phyloP scores from a whole-genome alignment of 2,113 vertebrate species.

The Thalassoma bifasciatum region DNA sequence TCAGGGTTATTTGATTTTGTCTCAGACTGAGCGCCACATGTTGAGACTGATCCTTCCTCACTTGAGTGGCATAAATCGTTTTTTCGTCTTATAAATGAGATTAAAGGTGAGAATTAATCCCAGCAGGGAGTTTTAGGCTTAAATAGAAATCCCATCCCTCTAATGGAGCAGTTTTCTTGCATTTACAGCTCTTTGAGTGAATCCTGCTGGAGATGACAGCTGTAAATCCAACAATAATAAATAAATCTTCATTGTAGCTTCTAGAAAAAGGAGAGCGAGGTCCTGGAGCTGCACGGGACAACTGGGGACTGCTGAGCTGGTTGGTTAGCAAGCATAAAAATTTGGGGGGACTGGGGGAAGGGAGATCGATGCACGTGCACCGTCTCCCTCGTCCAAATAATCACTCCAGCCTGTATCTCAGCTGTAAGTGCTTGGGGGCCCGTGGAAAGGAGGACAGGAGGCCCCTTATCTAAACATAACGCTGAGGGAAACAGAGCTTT shows the following conservation, averaged over 20 bases:
- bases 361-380: slow-evolving; percentile 55
- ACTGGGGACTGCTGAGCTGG: slow-evolving; percentile 55
- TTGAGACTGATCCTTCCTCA: slow-evolving; percentile 4
- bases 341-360: neutral
- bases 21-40: slow-evolving; percentile 17
- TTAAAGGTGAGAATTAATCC: slow-evolving; percentile 30
- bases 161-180: slow-evolving; percentile 13
- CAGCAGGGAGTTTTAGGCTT: neutral
- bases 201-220: slow-evolving; percentile 33
- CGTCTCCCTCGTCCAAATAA: slow-evolving; percentile 64
- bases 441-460: slow-evolving; percentile 41
- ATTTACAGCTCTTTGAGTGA: slow-evolving; percentile 38
- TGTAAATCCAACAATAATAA: slow-evolving; percentile 50
- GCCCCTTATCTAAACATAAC: slow-evolving; percentile 70
- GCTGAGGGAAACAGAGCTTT: slow-evolving; percentile 36
- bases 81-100: slow-evolving; percentile 26
- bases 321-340: slow-evolving; percentile 47
- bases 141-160: too few relatives aligned
- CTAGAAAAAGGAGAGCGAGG: slow-evolving; percentile 15
- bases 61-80: slow-evolving; percentile 1
- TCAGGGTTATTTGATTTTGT: neutral
- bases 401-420: slow-evolving; percentile 71
- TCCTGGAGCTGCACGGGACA: slow-evolving; percentile 9
- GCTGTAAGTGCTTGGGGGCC: slow-evolving; percentile 69
- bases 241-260: slow-evolving; percentile 43